Conservation (phyloP, 2,888 invertebrate species). For the Rugalucina vietnamica region DNA sequence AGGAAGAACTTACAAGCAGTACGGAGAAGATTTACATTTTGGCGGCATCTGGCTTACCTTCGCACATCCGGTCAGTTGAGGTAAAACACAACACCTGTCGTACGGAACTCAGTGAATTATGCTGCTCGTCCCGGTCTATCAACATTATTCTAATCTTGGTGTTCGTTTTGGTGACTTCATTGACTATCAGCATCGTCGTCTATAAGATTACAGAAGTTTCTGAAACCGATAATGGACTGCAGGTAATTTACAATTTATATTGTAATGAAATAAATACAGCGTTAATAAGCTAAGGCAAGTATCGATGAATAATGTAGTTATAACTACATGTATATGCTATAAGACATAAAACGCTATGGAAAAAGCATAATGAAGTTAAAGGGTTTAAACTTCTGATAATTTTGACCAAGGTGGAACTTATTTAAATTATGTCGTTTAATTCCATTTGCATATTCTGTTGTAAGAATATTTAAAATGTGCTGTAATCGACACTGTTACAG, state of each 20-base stretch:
- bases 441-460: neutral
- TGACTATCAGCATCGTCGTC: neutral
- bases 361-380: too few species aligned
- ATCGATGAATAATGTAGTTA: neutral
- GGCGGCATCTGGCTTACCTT: neutral
- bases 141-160: neutral
- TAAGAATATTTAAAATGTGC: too few species aligned
- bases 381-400: neutral
- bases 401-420: neutral
- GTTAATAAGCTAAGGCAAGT: neutral
- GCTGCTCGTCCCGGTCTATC: neutral
- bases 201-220: neutral
- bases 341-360: neutral
- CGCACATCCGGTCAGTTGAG: neutral
- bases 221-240: neutral
- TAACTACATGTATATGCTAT: neutral
- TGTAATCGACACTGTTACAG: too few species aligned
- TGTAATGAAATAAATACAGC: neutral
- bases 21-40: neutral
- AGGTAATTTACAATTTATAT: neutral
- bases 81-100: neutral
- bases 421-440: neutral
- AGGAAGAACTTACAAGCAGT: neutral
- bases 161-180: slow-evolving; percentile 1
- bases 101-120: neutral